These are phyloP conservation scores for Seriola aureovittata DNA, from an alignment of 2,113 vertebrate species.

Conservation along the genomic window DNA sequence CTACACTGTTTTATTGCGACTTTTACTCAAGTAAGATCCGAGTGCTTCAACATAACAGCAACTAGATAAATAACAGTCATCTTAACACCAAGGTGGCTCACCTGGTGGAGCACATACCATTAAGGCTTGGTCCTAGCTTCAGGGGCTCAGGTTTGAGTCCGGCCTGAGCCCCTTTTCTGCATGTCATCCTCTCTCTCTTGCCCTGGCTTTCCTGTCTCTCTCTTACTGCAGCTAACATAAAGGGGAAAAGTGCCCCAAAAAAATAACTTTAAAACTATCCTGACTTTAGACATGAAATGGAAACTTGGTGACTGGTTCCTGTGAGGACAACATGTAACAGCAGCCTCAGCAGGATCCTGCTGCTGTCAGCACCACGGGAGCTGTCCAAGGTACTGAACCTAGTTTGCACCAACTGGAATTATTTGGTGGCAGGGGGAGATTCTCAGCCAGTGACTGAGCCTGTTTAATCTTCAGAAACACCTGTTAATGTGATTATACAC, in stretches of 20 bases:
- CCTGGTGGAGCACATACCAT: too few species aligned
- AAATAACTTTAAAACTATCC: neutral
- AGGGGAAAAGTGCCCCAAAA: too few species aligned
- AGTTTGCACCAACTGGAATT: neutral
- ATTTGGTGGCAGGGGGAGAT: neutral
- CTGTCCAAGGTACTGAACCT: slow-evolving; percentile 29
- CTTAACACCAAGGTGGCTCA: neutral
- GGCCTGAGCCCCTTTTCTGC: too few species aligned
- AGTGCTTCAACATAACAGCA: neutral
- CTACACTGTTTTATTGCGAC: too few species aligned
- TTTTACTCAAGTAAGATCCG: neutral
- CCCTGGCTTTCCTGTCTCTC: too few species aligned
- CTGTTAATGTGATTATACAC: neutral
- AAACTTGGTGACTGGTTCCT: neutral
- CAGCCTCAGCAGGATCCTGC: too few species aligned
- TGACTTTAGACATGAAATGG: neutral
- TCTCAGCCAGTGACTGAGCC: slow-evolving; percentile 3
- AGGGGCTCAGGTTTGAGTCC: too few species aligned
- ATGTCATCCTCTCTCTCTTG: too few species aligned
- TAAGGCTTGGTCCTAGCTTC: too few species aligned
- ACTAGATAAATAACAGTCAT: neutral
- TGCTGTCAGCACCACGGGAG: neutral
- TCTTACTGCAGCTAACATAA: too few species aligned
- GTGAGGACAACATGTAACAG: neutral
- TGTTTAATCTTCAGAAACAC: slow-evolving; percentile 17